Evolutionary conservation across 2,888 invertebrate species (phyloP).

Genomic region (Cryptus armator): DNA sequence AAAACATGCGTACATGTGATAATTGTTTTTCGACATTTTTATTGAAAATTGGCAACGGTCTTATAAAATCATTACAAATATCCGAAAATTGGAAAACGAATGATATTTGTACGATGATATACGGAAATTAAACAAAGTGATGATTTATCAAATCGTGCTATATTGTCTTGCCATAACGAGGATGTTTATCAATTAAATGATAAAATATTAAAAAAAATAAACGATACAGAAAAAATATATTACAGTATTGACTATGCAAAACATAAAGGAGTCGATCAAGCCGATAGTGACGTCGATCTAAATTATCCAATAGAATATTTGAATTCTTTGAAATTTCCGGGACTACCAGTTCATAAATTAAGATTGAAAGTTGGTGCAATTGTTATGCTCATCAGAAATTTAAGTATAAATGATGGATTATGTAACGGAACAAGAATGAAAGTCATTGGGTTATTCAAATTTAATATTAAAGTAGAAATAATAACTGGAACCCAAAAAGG

Average conservation of each 20-base stretch:
- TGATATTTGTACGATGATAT: slow-evolving; percentile 12
- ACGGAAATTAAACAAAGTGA: slow-evolving; percentile 20
- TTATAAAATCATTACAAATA: slow-evolving; percentile 3
- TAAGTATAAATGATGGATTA: no score
- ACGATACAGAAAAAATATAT: not conserved
- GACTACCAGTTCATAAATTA: no score
- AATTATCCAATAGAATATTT: no score
- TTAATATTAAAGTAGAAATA: no score
- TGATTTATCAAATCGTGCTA: slow-evolving; percentile 25
- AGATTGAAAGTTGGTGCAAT: not conserved
- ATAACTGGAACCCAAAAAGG: no score
- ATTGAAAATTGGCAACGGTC: slow-evolving; percentile 37
- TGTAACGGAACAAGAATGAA: no score
- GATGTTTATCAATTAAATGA: not conserved
- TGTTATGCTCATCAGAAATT: slow-evolving; percentile 64
- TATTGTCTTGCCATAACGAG: not conserved
- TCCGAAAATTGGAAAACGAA: slow-evolving; percentile 7
- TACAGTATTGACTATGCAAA: not conserved
- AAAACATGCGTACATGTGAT: slow-evolving; percentile 41
- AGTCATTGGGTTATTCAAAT: no score
- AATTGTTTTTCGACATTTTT: slow-evolving; percentile 17
- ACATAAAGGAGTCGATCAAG: no score
- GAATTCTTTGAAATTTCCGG: no score
- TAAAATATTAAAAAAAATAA: not conserved
- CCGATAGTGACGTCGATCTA: no score